Evolutionary conservation across 2,888 invertebrate species (phyloP), one percentile per base, ranked within the genome.

Genomic region (Endotricha flammealis): DNA sequence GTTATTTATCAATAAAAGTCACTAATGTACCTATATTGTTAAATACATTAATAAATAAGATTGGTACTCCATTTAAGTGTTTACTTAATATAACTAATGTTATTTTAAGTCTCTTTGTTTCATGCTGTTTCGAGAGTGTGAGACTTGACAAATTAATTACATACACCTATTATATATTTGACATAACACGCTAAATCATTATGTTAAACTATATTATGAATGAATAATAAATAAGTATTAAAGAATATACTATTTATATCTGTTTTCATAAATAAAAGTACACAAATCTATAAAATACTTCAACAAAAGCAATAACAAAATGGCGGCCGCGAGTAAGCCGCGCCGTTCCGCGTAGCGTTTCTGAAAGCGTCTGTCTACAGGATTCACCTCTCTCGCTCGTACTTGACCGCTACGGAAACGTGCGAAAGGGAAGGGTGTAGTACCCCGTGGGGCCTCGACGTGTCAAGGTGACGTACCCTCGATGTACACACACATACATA

Each of bases 311-410:
- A 68, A 64, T 58, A 64, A 73, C 80, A 83, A 85, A 71, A 85
- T 83, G 83, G 83, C 82, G 57, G 73, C 46, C 56, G 59, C 46
- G 45, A 48, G 48, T 54, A 55, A 62, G 61, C 63, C 71, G 35
- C 29, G 28, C 12, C 71, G 35, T 28, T 20, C 20, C 20, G 77
- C 81, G 82, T 82, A 82, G 82, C 82, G 69, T 75, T 73, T 81
- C 83, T 79, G 83, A 83, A 85, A 85, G 83, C 83, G 79, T 76
- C 67, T 30, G 69, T 80, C 81, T 82, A 81, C 83, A 81, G 66
- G 58, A 54, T 46, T 54, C 39, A 23, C 48, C 60, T 47, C 53
- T 81, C 81, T 58, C 70, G 42, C 42, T 81, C 70, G 31, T 48
- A 34, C 68, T 53, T 35, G 41, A 49, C 48, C 41, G 72, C 72